phyloP scores from a whole-genome alignment of 2,113 vertebrate genomes.

The Fulica atra region DNA sequence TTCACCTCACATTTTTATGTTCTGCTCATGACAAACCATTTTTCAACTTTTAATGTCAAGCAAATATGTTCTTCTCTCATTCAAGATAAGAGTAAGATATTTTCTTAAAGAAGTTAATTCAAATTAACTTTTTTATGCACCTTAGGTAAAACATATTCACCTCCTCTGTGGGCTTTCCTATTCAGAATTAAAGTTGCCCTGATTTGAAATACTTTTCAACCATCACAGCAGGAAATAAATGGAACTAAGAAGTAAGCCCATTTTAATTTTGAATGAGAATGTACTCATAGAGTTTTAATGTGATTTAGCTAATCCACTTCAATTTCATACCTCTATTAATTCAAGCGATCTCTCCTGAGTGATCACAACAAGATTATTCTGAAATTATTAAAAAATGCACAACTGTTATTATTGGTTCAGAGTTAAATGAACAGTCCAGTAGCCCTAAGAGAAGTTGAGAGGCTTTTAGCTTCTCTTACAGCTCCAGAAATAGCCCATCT shows the following conservation, averaged over 20 bases:
- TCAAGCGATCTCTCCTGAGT: neutral
- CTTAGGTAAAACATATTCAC: neutral
- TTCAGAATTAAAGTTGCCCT: neutral
- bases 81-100: neutral
- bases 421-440: neutral
- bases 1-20: neutral
- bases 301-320: neutral
- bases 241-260: neutral
- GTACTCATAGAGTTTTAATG: neutral
- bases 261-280: conserved; percentile 16
- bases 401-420: neutral
- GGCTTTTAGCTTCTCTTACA: neutral
- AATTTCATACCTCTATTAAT: neutral
- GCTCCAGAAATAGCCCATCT: neutral
- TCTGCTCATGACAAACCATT: neutral
- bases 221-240: neutral
- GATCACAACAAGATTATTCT: neutral
- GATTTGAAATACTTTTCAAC: neutral
- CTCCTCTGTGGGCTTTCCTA: neutral
- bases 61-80: neutral
- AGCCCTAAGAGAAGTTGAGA: neutral
- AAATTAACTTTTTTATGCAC: neutral
- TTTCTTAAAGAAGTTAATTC: neutral
- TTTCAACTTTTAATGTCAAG: neutral
- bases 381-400: neutral